Base-by-base conservation (phyloP, 37 sponge, comb jelly and placozoan genomes). In the Haliclona indistincta region DNA sequence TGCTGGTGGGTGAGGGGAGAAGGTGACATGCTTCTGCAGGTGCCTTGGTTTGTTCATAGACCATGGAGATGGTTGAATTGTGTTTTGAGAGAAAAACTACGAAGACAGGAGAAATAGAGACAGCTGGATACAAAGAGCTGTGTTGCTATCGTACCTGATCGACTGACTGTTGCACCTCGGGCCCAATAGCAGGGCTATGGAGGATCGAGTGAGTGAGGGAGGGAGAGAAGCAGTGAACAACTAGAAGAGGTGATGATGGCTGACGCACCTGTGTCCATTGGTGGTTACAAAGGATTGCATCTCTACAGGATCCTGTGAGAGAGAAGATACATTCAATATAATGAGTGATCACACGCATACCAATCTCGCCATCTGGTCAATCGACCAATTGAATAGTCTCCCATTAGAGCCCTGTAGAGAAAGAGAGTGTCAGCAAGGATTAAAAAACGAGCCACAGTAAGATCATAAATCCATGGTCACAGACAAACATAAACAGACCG, bases 51-150 rank as follows among this genome's bases (percentile, higher is more conserved):
- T 52, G 7, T 20, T 17, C 43, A 38, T 15, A 39, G 71, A 22
- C 85, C 90, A 90, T 68, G 90, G 90, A 5, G 90, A 90, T 3
- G 90, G 90, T 0, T 81, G 75, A 28, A 84, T 81, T 6, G 65
- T 70, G 33, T 63, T 73, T 71, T 90, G 90, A 17, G 90, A 74
- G 70, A 90, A 90, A 64, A 80, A 90, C 67, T 54, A 39, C 2
- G 33, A n/a, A 0, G 28, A 17, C 25, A 34, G 74, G 77, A 39
- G 43, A 38, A 61, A 38, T 25, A 39, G 28, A 68, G 3, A 39
- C 4, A 10, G 22, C 1, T 30, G 20, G 20, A 36, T n/a, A 36
- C 56, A 49, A 38, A 23, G 30, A 35, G 29, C n/a, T 54, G 40
- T 0, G 0, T 15, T 4, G 28, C 19, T 25, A 13, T 55, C 28